A percentile compares a stretch with the other conserved stretches of the same genome.
Evolutionary conservation across 2,888 invertebrate species (phyloP).

Genomic region (Andrena marginata): DNA sequence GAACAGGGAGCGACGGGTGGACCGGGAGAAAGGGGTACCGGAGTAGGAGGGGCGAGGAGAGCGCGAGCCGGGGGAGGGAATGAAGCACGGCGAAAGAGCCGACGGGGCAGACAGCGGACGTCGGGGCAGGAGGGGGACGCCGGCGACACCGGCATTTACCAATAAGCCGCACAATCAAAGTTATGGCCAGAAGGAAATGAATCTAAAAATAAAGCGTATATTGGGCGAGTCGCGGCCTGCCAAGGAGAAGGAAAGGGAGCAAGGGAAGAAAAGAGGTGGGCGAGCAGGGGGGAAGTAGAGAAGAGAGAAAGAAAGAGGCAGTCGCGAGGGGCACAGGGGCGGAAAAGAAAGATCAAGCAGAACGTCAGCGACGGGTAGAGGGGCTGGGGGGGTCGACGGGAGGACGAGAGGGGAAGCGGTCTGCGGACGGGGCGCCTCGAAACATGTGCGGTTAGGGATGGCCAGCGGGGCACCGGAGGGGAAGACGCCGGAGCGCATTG

Average conservation of each 20-base stretch:
- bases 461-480: conserved; percentile 7
- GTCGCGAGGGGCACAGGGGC: conserved; percentile 2
- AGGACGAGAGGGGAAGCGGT: conserved; percentile 34
- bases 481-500: conserved; percentile 47
- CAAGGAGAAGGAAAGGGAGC: conserved; percentile 59
- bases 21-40: background rate
- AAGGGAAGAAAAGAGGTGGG: conserved; percentile 13
- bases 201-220: conserved; percentile 81
- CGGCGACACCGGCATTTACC: conserved; percentile 58
- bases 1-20: background rate
- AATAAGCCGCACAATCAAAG: conserved; percentile 73
- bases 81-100: conserved; percentile 7
- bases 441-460: conserved; percentile 65
- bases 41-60: background rate
- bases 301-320: conserved; percentile 32
- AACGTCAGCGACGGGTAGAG: conserved; percentile 13
- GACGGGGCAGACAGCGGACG: background rate
- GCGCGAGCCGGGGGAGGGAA: background rate
- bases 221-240: conserved; percentile 76
- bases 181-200: conserved; percentile 78
- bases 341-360: conserved; percentile 38
- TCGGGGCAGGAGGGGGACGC: conserved; percentile 18
- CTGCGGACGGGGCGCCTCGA: conserved; percentile 61
- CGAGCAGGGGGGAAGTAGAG: conserved; percentile 17
- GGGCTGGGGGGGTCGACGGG: conserved; percentile 19